phyloP scores from a whole-genome alignment of 2,797 vertebrate species.

The Macrochelys suwanniensis region DNA sequence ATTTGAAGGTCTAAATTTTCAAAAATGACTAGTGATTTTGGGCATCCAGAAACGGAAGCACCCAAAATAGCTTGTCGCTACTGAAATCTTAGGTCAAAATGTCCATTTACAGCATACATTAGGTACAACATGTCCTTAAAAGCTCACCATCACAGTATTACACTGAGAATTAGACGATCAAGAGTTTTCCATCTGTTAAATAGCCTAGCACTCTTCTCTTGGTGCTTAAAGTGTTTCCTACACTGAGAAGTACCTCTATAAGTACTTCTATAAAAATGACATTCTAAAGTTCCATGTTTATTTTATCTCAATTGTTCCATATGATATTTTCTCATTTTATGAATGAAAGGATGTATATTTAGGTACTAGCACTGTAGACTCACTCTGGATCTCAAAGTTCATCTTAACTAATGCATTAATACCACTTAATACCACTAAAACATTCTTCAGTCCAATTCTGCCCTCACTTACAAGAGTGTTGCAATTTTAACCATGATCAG shows the following conservation, averaged over 20 bases:
- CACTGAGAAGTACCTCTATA: background rate
- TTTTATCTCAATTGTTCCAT: background rate
- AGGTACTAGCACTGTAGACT: background rate
- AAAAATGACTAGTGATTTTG: background rate
- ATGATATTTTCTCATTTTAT: background rate
- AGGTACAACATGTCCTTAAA: background rate
- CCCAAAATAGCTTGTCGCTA: background rate
- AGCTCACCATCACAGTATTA: background rate
- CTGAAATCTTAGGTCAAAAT: background rate
- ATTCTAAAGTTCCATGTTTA: rapidly evolving
- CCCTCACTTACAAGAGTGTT: background rate
- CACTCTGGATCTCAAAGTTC: background rate
- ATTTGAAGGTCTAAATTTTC: background rate
- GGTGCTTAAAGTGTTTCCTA: background rate
- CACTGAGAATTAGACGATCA: background rate
- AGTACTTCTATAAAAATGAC: background rate
- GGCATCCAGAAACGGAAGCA: background rate
- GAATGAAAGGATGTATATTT: background rate
- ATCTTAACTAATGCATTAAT: background rate
- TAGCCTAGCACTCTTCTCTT: background rate
- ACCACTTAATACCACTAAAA: background rate
- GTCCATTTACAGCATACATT: background rate
- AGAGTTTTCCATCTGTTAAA: background rate
- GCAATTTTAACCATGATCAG: background rate
- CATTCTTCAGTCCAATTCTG: background rate